A percentile compares a stretch with the other conserved stretches of the same genome.
Evolutionary conservation across 2,888 invertebrate species (phyloP).

Genomic region (Drosophila buzzatii): DNA sequence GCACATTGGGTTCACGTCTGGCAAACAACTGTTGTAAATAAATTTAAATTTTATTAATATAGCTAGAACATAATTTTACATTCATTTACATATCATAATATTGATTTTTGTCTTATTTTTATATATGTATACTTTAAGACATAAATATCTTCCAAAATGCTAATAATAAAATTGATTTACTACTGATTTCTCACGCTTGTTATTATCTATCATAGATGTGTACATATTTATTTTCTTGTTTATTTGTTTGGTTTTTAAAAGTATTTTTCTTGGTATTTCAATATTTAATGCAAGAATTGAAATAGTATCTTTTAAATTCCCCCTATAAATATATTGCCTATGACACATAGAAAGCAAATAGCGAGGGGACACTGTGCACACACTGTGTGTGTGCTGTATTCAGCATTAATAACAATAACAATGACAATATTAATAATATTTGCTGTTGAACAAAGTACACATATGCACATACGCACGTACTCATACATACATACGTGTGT

Average conservation of each 20-base stretch:
- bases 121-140: not conserved
- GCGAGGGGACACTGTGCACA: slow-evolving; percentile 35
- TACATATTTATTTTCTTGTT: too few species aligned
- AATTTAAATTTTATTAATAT: too few species aligned
- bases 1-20: slow-evolving; percentile 9
- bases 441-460: slow-evolving; percentile 68
- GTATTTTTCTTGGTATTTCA: not conserved
- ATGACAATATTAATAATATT: slow-evolving; percentile 72
- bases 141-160: not conserved
- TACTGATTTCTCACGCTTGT: not conserved
- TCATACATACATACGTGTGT: not conserved
- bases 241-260: not conserved
- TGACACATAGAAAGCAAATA: slow-evolving; percentile 13
- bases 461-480: slow-evolving; percentile 2
- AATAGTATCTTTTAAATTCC: not conserved
- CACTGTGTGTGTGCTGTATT: slow-evolving; percentile 44
- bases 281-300: not conserved
- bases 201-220: too few species aligned
- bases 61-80: too few species aligned
- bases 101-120: not conserved
- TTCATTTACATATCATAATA: too few species aligned
- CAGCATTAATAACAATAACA: slow-evolving; percentile 69
- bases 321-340: slow-evolving; percentile 11
- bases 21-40: not conserved
- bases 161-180: not conserved